A percentile compares a stretch with the other conserved stretches of the same genome.
Conservation (phyloP, 2,888 invertebrate species). For the Drosophila anceps region DNA sequence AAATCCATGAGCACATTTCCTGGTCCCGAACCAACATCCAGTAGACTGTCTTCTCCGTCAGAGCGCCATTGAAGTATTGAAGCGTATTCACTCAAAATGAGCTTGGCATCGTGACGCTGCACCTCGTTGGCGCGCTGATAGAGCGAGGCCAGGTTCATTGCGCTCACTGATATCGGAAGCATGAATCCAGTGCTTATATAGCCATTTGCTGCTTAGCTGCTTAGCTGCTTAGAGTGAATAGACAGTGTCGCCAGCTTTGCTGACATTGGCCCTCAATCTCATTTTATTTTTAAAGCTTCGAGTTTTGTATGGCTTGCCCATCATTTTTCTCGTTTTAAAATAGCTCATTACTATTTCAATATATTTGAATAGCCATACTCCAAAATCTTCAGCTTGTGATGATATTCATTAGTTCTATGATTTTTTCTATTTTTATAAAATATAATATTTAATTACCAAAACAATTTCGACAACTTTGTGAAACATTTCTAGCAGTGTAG, state of each 20-base stretch:
- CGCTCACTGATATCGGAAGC: conserved; percentile 50
- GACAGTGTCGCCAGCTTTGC: conserved; percentile 29
- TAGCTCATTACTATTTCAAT: neutral
- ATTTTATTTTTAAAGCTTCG: conserved; percentile 68
- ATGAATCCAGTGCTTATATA: conserved; percentile 60
- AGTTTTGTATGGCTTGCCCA: neutral
- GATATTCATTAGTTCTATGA: neutral
- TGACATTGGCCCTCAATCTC: conserved; percentile 28
- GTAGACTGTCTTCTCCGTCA: conserved; percentile 86
- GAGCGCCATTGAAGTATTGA: conserved; percentile 87
- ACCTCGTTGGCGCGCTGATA: conserved; percentile 89
- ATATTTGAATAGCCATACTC: neutral
- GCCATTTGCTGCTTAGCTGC: neutral
- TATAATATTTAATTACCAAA: neutral
- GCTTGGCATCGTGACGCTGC: conserved; percentile 89
- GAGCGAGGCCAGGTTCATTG: conserved; percentile 88
- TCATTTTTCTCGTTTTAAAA: conserved; percentile 1
- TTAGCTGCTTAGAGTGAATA: conserved; percentile 18
- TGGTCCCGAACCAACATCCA: conserved; percentile 92
- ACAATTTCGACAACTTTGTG: too few species aligned
- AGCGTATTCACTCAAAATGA: conserved; percentile 88
- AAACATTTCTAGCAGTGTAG: neutral
- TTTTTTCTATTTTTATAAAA: neutral
- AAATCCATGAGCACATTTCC: conserved; percentile 89
- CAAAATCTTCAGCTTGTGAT: neutral